These are phyloP conservation scores for Leptobrachium leishanense DNA, from an alignment of 2,113 vertebrate species.

Conservation along the genomic window DNA sequence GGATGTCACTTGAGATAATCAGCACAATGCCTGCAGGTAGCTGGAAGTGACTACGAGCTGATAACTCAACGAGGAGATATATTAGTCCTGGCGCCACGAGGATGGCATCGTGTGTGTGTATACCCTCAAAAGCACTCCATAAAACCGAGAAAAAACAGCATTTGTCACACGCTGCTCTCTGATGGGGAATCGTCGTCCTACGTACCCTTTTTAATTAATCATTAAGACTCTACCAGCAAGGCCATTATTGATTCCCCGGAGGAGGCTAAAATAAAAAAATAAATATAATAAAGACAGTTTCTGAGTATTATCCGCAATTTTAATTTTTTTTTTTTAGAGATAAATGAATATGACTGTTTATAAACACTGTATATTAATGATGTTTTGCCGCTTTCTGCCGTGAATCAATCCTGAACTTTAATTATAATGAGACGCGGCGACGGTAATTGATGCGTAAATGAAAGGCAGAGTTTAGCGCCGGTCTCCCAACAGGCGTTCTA, in stretches of 20 bases:
- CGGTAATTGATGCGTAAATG: not conserved
- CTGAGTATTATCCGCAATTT: too few relatives aligned
- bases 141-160: too few relatives aligned
- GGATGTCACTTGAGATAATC: constrained; percentile 14
- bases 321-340: not conserved
- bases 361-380: not conserved
- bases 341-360: not conserved
- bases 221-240: too few relatives aligned
- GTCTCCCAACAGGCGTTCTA: too few relatives aligned
- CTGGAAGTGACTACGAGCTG: not conserved
- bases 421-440: not conserved
- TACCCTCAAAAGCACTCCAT: too few relatives aligned
- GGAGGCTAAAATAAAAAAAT: too few relatives aligned
- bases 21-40: constrained; percentile 10
- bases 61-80: not conserved
- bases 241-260: too few relatives aligned
- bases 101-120: not conserved
- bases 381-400: not conserved
- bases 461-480: not conserved
- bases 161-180: too few relatives aligned
- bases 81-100: not conserved
- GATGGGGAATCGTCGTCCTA: too few relatives aligned
- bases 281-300: too few relatives aligned
- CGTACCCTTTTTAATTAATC: too few relatives aligned
- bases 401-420: not conserved